Evolutionary conservation across 2,888 invertebrate genomes (phyloP).

Genomic region (Agrenia bidenticulata): DNA sequence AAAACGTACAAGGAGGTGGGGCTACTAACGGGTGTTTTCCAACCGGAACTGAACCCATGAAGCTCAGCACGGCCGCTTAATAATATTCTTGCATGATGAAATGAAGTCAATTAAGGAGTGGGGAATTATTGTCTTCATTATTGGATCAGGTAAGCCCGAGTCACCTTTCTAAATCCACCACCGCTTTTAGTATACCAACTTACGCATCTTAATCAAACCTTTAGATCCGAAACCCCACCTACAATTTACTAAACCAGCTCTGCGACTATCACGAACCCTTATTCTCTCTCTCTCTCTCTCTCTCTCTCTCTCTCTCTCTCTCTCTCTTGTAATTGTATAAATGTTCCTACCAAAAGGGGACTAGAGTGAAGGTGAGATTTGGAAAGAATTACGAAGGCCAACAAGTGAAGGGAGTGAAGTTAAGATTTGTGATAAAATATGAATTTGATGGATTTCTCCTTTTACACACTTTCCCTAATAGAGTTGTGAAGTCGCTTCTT

Average conservation of each 20-base stretch:
- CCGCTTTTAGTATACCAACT: background rate
- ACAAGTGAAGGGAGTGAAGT: constrained; percentile 21
- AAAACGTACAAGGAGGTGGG: too few relatives aligned
- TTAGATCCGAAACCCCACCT: background rate
- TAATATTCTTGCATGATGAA: constrained; percentile 37
- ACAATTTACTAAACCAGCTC: background rate
- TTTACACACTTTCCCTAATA: constrained; percentile 1
- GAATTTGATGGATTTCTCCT: constrained; percentile 34
- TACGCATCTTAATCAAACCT: too few relatives aligned
- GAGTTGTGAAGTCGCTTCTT: too few relatives aligned
- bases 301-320: too few relatives aligned
- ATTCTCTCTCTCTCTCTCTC: too few relatives aligned
- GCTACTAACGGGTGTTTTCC: too few relatives aligned
- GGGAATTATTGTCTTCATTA: constrained; percentile 48
- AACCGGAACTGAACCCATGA: too few relatives aligned
- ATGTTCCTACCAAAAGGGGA: too few relatives aligned
- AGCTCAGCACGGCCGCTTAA: background rate
- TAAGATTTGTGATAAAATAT: constrained; percentile 28
- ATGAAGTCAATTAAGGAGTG: constrained; percentile 51
- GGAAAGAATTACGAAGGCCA: constrained; percentile 8
- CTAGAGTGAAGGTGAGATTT: background rate
- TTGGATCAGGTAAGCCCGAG: constrained; percentile 48
- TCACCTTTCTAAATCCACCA: background rate
- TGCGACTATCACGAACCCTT: too few relatives aligned
- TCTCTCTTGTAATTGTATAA: too few relatives aligned